These are phyloP conservation scores for Lampropteryx suffumata DNA, from an alignment of 2,888 invertebrate species.

Conservation along the genomic window DNA sequence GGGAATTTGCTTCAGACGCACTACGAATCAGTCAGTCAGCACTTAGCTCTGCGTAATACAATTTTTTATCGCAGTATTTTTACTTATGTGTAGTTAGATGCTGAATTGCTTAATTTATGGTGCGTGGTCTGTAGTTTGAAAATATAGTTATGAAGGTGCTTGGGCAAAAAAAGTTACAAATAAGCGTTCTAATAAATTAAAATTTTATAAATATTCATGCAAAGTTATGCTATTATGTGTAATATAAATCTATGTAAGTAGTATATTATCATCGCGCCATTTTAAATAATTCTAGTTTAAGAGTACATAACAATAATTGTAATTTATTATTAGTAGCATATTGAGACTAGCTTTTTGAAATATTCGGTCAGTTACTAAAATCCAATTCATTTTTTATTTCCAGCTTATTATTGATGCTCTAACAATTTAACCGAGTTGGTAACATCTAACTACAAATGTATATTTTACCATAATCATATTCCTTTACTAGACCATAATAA, in stretches of 20 bases:
- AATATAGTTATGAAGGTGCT: slow-evolving; percentile 39
- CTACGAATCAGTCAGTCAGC: slow-evolving; percentile 39
- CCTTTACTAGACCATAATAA: slow-evolving; percentile 66
- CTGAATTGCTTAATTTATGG: slow-evolving; percentile 38
- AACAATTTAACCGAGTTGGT: slow-evolving; percentile 14
- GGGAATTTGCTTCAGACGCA: slow-evolving; percentile 53
- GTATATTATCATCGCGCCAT: slow-evolving; percentile 10
- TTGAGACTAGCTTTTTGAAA: slow-evolving; percentile 80
- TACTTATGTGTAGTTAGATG: slow-evolving; percentile 36
- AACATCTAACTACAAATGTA: slow-evolving; percentile 13
- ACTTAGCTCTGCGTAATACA: slow-evolving; percentile 28
- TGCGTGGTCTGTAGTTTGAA: slow-evolving; percentile 51
- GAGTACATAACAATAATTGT: background rate
- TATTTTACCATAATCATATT: slow-evolving; percentile 57
- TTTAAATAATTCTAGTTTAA: background rate
- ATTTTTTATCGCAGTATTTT: slow-evolving; percentile 28
- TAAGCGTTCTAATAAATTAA: background rate
- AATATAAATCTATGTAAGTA: slow-evolving; percentile 5
- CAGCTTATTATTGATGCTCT: background rate
- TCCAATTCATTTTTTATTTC: slow-evolving; percentile 6
- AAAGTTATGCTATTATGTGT: background rate
- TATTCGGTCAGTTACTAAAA: slow-evolving; percentile 51
- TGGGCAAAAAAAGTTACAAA: slow-evolving; percentile 24
- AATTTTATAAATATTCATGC: background rate
- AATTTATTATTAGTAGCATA: slow-evolving; percentile 24